Conservation (phyloP, 2,888 invertebrate genomes). For the Rhagonycha lutea region DNA sequence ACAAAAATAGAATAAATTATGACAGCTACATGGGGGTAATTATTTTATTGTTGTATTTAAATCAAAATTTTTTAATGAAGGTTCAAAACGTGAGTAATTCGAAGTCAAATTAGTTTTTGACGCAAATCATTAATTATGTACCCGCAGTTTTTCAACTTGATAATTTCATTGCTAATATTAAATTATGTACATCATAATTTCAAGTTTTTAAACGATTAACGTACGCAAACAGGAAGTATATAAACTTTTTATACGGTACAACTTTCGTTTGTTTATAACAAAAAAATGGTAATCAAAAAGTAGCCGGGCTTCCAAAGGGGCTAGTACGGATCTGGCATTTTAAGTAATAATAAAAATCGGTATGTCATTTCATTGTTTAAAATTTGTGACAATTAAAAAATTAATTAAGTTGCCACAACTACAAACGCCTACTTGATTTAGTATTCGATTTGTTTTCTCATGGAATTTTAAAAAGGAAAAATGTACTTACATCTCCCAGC, state of each 20-base stretch:
- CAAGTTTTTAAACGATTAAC: neutral
- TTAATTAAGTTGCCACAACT: neutral
- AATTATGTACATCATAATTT: neutral
- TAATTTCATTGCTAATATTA: neutral
- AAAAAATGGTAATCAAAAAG: neutral
- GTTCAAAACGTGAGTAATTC: neutral
- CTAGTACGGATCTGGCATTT: neutral
- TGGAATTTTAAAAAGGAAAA: constrained; percentile 7
- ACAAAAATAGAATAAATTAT: too few relatives aligned
- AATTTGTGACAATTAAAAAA: neutral
- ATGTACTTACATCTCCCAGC: constrained; percentile 17
- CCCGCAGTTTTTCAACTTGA: neutral
- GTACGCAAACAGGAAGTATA: neutral
- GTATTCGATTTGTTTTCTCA: neutral
- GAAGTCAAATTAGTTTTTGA: neutral
- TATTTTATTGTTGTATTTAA: neutral
- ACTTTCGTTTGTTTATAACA: neutral
- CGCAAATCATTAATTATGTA: neutral
- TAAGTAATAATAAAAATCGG: neutral
- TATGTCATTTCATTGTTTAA: neutral
- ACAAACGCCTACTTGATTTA: neutral
- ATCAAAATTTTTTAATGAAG: neutral
- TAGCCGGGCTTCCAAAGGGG: neutral
- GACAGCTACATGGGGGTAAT: too few relatives aligned
- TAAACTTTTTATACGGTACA: neutral